Percentiles rank a stretch among this genome's conserved stretches.
Conservation (phyloP, 2,797 vertebrate genomes). For the Schizopygopsis pylzovi region DNA sequence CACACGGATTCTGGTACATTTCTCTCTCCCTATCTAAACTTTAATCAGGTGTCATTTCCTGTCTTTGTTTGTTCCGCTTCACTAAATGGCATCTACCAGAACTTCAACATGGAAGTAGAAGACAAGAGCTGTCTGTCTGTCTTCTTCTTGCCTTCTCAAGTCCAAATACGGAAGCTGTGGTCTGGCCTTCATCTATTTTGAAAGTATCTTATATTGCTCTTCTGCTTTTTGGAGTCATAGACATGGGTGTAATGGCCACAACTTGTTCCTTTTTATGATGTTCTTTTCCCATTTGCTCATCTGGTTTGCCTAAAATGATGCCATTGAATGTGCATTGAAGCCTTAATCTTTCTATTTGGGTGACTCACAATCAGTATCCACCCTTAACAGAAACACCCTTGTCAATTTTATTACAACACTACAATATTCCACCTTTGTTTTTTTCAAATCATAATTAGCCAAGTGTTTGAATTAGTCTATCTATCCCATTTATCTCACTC, state of each 20-base stretch:
- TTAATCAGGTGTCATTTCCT: background rate
- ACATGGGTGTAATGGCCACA: background rate
- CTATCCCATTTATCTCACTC: background rate
- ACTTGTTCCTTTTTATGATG: conserved; percentile 18
- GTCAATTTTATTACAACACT: background rate
- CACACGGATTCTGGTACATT: conserved; percentile 15
- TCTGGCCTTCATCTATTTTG: conserved; percentile 35
- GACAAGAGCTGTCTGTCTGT: background rate
- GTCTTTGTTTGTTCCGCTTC: background rate
- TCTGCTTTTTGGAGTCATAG: conserved; percentile 49
- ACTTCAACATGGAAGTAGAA: background rate
- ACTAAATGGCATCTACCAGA: conserved; percentile 9
- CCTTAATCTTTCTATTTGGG: background rate
- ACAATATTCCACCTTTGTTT: background rate
- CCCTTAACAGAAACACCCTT: background rate
- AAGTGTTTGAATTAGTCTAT: background rate
- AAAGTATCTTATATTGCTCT: conserved; percentile 34
- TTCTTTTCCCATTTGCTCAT: background rate
- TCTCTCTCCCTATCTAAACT: background rate
- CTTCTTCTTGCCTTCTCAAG: background rate
- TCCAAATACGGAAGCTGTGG: conserved; percentile 49
- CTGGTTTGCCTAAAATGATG: background rate
- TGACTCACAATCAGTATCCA: conserved; percentile 3
- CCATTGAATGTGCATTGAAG: background rate
- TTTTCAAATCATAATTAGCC: background rate